Evolutionary conservation across 1,140 invertebrate species (phyloP), one percentile per base, ranked within the genome.

Genomic region (Stegodyphus mimosarum): DNA sequence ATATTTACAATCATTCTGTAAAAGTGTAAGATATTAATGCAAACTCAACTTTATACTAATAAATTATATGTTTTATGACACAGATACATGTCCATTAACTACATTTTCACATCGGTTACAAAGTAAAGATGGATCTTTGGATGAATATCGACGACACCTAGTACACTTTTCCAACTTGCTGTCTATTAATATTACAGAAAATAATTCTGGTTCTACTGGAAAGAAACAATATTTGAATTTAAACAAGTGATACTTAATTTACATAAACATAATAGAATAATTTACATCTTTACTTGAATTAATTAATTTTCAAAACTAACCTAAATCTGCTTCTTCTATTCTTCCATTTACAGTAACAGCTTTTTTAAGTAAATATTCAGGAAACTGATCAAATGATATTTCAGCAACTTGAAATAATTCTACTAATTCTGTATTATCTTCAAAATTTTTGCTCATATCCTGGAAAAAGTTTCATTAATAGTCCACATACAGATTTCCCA

Each of bases 391-490:
- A 73, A 73, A 51, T 9, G 33, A 52, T 17, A 73, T 15, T 15
- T 52, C 6, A 7, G 71, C 3, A 10, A 55, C 51, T 53, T 73
- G 71, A 17, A 53, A 73, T 15, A 53, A 73, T 73, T 73, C 71
- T 53, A 51, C 6, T n/a, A 52, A 18, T 51, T 51, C 71, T 6
- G 71, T 17, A 18, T 52, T 18, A 53, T 55, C 17, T 73, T 10
- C n/a, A 11, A 50, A 10, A 50, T 71, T 48, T 0, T 13, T 71
- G 18, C 18, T 53, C 53, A 73, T 9, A n/a, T 73, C 33, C 71
- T 73, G 49, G 13, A 71, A 73, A 53, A 73, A n/a, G 33, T 33
- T 33, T 33, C 3, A 33, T 33, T 33, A 33, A 33, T 33, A 33
- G 33, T 33, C 33, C 33, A 33, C 33, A 33, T 33, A 33, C 33